Percentiles rank a stretch among this genome's conserved stretches.
These are phyloP conservation scores for Amiota communis DNA, from an alignment of 2,888 invertebrate genomes.

Conservation along the genomic window DNA sequence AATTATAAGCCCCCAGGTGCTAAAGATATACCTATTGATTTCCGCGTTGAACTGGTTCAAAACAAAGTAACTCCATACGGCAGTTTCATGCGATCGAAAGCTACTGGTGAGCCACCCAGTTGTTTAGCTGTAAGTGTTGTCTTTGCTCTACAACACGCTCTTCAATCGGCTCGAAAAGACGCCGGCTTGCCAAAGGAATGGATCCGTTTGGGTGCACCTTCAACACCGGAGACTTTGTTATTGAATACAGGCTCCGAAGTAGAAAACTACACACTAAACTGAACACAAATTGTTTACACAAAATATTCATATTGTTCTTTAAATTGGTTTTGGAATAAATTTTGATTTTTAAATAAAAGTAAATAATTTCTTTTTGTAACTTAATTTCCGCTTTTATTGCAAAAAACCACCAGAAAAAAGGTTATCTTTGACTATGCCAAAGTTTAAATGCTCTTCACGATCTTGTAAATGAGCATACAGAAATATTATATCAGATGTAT, in stretches of 20 bases:
- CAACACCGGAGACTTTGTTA: slow-evolving; percentile 59
- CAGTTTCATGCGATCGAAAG: slow-evolving; percentile 82
- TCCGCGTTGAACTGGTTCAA: slow-evolving; percentile 79
- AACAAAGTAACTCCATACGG: slow-evolving; percentile 75
- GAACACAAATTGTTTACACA: neutral
- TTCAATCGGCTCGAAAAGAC: slow-evolving; percentile 79
- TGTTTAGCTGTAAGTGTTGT: slow-evolving; percentile 75
- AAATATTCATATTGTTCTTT: neutral
- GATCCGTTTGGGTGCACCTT: slow-evolving; percentile 61
- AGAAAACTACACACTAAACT: slow-evolving; percentile 42
- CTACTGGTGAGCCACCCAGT: slow-evolving; percentile 77
- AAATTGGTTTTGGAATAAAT: neutral
- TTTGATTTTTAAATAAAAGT: neutral
- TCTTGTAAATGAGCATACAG: no score
- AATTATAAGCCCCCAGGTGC: slow-evolving; percentile 83
- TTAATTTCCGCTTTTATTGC: no score
- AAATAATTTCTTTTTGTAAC: neutral
- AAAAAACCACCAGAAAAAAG: no score
- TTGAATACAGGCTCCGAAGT: slow-evolving; percentile 52
- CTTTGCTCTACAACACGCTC: slow-evolving; percentile 79
- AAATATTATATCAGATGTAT: no score
- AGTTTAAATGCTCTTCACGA: no score
- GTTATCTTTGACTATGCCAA: no score
- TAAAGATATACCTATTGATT: slow-evolving; percentile 84
- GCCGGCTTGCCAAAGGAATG: slow-evolving; percentile 73